Conservation (phyloP, 2,888 invertebrate genomes). For the Orthosia cruda region DNA sequence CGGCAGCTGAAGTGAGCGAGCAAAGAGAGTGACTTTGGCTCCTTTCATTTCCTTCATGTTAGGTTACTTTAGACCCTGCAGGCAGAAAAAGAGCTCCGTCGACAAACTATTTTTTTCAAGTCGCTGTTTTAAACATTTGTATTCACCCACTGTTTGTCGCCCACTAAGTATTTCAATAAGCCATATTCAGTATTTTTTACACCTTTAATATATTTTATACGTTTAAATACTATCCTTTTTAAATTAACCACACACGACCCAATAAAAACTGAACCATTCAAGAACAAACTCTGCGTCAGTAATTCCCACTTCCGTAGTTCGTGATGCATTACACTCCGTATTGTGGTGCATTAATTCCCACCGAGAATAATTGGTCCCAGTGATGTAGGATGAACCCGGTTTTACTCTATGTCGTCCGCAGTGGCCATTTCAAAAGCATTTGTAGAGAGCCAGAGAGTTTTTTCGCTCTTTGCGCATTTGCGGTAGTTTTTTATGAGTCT, state of each 20-base stretch:
- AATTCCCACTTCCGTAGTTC: conserved; percentile 57
- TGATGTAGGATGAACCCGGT: conserved; percentile 50
- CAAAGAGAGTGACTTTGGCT: too few relatives aligned
- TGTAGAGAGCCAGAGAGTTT: neutral
- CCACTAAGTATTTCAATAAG: too few relatives aligned
- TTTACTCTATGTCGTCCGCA: conserved; percentile 40
- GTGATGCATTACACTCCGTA: conserved; percentile 62
- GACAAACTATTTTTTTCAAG: too few relatives aligned
- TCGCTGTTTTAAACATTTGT: too few relatives aligned
- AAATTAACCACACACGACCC: neutral
- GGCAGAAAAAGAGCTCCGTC: too few relatives aligned
- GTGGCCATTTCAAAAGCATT: conserved; percentile 42
- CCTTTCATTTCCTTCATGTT: too few relatives aligned
- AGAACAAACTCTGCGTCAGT: conserved; percentile 36
- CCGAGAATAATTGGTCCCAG: conserved; percentile 60
- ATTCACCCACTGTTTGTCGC: too few relatives aligned
- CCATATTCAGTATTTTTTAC: too few relatives aligned
- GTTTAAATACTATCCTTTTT: too few relatives aligned
- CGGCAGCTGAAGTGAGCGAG: too few relatives aligned
- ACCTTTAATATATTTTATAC: too few relatives aligned
- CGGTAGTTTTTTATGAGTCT: neutral
- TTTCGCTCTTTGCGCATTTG: neutral
- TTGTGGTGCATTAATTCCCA: conserved; percentile 65
- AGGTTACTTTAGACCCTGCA: too few relatives aligned
- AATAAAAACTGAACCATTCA: conserved; percentile 29